Percentiles rank a stretch among this genome's conserved stretches.
Evolutionary conservation across 2,888 invertebrate genomes (phyloP).

Genomic region (Xestia sexstrigata): DNA sequence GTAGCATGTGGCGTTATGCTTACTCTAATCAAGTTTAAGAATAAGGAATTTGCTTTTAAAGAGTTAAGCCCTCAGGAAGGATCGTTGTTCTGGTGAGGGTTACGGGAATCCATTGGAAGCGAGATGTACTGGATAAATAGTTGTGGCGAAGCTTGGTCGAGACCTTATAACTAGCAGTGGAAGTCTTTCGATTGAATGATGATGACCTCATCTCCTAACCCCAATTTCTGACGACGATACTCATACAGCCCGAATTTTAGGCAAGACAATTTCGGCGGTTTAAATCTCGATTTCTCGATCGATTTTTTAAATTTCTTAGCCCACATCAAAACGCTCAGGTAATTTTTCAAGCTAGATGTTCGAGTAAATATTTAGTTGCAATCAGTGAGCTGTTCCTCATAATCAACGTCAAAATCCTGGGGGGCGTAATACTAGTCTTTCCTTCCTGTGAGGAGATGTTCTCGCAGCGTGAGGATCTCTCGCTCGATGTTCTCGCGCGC

Average conservation of each 20-base stretch:
- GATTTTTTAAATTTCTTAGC: conserved; percentile 1
- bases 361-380: conserved; percentile 53
- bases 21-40: background rate
- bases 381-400: conserved; percentile 49
- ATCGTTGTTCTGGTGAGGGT: background rate
- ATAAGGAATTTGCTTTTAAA: background rate
- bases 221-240: background rate
- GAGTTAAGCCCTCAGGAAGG: background rate
- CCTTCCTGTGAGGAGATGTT: conserved; percentile 77
- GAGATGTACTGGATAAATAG: background rate
- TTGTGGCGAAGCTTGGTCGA: background rate
- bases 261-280: conserved; percentile 1
- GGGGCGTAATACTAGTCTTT: conserved; percentile 70
- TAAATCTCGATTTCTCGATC: background rate
- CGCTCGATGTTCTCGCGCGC: conserved; percentile 85
- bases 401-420: conserved; percentile 42
- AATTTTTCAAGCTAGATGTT: conserved; percentile 41
- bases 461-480: conserved; percentile 81
- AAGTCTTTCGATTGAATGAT: conserved; percentile 12
- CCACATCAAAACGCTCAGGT: conserved; percentile 37
- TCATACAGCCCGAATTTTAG: conserved; percentile 11
- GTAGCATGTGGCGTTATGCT: background rate
- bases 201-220: conserved; percentile 2
- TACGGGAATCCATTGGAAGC: background rate
- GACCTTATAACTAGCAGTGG: background rate